Evolutionary conservation across 1,140 invertebrate genomes (phyloP).

Genomic region (Drosophila auraria): DNA sequence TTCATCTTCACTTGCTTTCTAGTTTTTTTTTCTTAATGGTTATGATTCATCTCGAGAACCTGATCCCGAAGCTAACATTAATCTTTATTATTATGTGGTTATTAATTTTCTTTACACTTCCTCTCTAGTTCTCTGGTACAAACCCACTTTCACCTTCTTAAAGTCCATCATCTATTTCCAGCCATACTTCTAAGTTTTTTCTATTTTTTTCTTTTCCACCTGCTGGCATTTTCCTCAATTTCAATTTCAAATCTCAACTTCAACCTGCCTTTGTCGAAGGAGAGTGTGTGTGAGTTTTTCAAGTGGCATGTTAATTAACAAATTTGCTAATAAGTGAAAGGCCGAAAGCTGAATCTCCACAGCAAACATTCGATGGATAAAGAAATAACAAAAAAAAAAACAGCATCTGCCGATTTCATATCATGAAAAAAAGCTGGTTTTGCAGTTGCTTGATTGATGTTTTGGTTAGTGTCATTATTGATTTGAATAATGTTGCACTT

Average conservation of each 20-base stretch:
- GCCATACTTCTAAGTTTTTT: conserved; percentile 17
- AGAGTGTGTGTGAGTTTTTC: conserved; percentile 18
- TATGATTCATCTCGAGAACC: conserved; percentile 31
- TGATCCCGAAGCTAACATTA: conserved; percentile 28
- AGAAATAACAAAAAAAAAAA: conserved; percentile 15
- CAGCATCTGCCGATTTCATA: conserved; percentile 33
- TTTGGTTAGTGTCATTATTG: conserved; percentile 37
- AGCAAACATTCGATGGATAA: conserved; percentile 23
- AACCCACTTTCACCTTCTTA: conserved; percentile 10
- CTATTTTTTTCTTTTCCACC: conserved; percentile 1
- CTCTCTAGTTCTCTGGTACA: conserved; percentile 14
- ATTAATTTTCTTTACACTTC: conserved; percentile 49
- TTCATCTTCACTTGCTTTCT: conserved; percentile 26
- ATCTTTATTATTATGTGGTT: conserved; percentile 40
- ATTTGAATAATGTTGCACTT: conserved; percentile 40
- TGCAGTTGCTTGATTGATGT: conserved; percentile 47
- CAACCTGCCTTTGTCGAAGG: conserved; percentile 21
- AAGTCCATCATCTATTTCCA: conserved; percentile 1
- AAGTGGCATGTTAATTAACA: conserved; percentile 73
- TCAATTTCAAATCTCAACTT: conserved; percentile 43
- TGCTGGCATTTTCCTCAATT: conserved; percentile 43
- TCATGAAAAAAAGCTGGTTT: conserved; percentile 42
- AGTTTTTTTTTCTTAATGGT: conserved; percentile 22
- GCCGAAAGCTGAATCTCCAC: conserved; percentile 35
- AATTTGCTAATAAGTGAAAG: conserved; percentile 80